phyloP scores from a whole-genome alignment of 2,113 vertebrate species.

The Nerophis lumbriciformis region DNA sequence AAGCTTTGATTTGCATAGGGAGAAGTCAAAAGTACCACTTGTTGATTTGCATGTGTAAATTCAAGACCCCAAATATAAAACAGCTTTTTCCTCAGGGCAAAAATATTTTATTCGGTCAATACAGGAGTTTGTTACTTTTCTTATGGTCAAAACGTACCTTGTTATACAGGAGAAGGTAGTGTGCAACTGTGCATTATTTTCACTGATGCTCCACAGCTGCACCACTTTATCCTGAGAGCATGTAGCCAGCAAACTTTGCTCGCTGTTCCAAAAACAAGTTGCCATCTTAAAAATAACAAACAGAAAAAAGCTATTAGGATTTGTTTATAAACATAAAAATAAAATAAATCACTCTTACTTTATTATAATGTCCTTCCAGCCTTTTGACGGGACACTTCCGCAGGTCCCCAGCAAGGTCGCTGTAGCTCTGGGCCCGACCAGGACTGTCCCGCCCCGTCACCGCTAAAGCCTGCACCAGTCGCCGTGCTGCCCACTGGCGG shows the following conservation, averaged over 20 bases:
- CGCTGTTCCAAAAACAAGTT: conserved; percentile 71
- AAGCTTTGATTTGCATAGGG: too few relatives aligned
- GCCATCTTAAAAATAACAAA: conserved; percentile 60
- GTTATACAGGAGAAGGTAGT: conserved; percentile 67
- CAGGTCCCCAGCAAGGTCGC: conserved; percentile 74
- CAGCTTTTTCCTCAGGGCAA: too few relatives aligned
- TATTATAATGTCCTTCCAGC: conserved; percentile 76
- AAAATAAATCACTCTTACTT: conserved; percentile 43
- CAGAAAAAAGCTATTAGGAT: not conserved
- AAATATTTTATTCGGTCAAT: too few relatives aligned
- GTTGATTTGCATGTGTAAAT: too few relatives aligned
- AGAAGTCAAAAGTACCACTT: too few relatives aligned
- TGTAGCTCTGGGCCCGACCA: conserved; percentile 71
- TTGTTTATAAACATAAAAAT: not conserved
- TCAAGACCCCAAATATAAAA: too few relatives aligned
- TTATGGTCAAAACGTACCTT: conserved; percentile 33
- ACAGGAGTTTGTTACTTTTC: not conserved
- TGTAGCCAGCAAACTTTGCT: conserved; percentile 69
- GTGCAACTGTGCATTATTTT: conserved; percentile 62
- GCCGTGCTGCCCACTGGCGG: conserved; percentile 76
- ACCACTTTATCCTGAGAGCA: conserved; percentile 75
- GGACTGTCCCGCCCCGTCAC: conserved; percentile 62
- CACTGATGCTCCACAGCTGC: conserved; percentile 70
- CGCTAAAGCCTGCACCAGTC: conserved; percentile 72
- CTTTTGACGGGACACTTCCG: conserved; percentile 73